A percentile compares a stretch with the other conserved stretches of the same genome.
Conservation (phyloP, 2,797 vertebrate genomes). For the Anabacerthia variegaticeps region DNA sequence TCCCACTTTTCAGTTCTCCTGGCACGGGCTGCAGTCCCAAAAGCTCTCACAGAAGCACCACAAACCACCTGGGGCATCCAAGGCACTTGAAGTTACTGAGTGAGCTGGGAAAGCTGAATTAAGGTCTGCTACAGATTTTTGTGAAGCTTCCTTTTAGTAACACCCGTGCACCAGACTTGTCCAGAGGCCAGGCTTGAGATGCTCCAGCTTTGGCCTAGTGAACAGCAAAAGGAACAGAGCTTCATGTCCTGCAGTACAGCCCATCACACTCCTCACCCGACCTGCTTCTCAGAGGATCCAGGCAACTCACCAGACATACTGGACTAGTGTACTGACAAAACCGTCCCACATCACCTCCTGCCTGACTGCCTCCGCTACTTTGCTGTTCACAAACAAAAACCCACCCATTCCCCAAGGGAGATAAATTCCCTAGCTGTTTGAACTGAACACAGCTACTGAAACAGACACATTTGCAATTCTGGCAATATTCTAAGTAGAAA, state of each 20-base stretch:
- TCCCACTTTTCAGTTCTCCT: background rate
- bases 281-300: background rate
- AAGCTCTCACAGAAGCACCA: background rate
- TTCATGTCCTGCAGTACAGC: background rate
- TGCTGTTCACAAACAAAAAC: background rate
- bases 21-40: background rate
- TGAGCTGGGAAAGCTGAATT: background rate
- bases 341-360: background rate
- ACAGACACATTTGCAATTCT: background rate
- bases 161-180: background rate
- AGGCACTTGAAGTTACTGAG: background rate
- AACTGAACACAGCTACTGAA: background rate
- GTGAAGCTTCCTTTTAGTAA: background rate
- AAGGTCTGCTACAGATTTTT: fast-evolving
- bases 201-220: no score
- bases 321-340: background rate
- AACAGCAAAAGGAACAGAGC: background rate
- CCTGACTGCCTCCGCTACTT: background rate
- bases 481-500: background rate
- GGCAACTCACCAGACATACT: background rate
- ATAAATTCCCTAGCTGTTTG: background rate
- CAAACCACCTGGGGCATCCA: background rate
- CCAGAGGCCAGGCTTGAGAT: background rate
- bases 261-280: no score
- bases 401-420: background rate